phyloP scores from a whole-genome alignment of 2,888 invertebrate species.

The Campoplex capitator region DNA sequence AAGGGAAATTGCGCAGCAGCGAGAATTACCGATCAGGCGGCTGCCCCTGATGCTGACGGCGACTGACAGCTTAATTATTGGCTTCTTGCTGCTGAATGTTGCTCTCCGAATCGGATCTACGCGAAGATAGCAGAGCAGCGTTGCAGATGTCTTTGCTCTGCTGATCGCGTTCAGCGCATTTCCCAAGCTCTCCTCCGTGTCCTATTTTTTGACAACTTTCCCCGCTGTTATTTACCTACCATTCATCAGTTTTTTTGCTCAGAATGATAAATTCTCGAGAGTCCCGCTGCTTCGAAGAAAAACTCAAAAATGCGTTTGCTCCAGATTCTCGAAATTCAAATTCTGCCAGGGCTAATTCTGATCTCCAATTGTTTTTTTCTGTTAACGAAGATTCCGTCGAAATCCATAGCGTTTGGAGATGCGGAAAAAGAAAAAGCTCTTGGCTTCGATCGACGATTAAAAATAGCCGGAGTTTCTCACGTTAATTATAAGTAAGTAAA shows the following conservation, averaged over 20 bases:
- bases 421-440: background rate
- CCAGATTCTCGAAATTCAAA: too few species aligned
- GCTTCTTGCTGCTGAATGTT: conserved; percentile 46
- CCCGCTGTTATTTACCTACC: too few species aligned
- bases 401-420: background rate
- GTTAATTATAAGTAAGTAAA: background rate
- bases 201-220: too few species aligned
- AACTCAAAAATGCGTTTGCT: too few species aligned
- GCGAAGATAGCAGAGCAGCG: conserved; percentile 33
- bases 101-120: conserved; percentile 45
- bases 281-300: too few species aligned
- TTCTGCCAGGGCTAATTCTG: too few species aligned
- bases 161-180: background rate
- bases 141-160: background rate
- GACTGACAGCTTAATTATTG: conserved; percentile 65
- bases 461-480: background rate
- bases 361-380: background rate
- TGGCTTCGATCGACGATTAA: background rate
- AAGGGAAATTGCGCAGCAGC: conserved; percentile 16
- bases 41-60: conserved; percentile 18
- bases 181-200: background rate
- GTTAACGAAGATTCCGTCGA: background rate
- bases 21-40: conserved; percentile 39
- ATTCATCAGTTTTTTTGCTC: too few species aligned
- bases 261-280: too few species aligned